Evolutionary conservation across 1,140 invertebrate genomes (phyloP), one percentile per base, ranked within the genome.

Genomic region (Lepidurus apus): DNA sequence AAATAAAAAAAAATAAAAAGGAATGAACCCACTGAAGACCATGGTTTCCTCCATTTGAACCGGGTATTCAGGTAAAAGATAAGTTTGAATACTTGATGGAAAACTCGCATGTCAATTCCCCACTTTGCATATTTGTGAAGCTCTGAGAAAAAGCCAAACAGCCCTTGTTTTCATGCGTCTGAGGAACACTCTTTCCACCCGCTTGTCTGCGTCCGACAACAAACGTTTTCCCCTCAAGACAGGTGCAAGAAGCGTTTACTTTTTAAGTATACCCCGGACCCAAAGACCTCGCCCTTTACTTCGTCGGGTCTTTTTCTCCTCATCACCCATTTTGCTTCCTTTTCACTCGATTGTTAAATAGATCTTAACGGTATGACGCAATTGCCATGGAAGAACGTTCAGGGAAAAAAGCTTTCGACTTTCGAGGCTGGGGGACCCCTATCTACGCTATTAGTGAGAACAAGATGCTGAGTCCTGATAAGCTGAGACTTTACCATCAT

Each of bases 31-130:
- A 34, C 13, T 65, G 6, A 9, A 17, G 13, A 4, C 13, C 53
- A 65, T 21, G 6, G 17, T 65, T 65, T 65, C 53, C 4, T 17
- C 53, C 53, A 65, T 65, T 65, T n/a, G 17, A 21, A 7, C 21
- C n/a, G 53, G 21, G 17, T 65, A 65, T 21, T 1, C 8, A 9
- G 53, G 53, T 34, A 34, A 65, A 65, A 65, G 53, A 17, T 65
- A 65, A 65, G 53, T 65, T 65, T 65, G 13, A 65, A 17, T 65
- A n/a, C 53, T 65, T 65, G 53, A 65, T 65, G 53, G 9, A 21
- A 21, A 65, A 17, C 53, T 65, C 53, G 53, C 53, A 65, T 65
- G 53, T 65, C 53, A 21, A 17, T 65, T 7, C 21, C 17, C 13
- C 53, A 13, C 17, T 65, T 65, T 65, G 53, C 53, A 65, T 65